Percentiles rank a stretch among this genome's conserved stretches.
phyloP scores from a whole-genome alignment of 2,113 vertebrate genomes.

The Platanista minor region DNA sequence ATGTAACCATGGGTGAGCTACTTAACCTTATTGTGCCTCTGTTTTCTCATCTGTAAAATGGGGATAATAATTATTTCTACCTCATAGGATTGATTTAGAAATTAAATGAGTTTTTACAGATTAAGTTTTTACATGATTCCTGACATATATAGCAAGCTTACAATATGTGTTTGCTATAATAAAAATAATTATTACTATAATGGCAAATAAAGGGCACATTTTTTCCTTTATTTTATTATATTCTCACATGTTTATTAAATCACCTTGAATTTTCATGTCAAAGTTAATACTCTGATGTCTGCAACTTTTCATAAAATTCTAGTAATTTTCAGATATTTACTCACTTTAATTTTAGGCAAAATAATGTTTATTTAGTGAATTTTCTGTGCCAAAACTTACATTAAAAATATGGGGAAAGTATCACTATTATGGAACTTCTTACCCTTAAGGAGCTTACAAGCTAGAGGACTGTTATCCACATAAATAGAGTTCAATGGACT shows the following conservation, averaged over 20 bases:
- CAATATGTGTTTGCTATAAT: background rate
- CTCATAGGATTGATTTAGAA: background rate
- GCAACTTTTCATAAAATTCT: background rate
- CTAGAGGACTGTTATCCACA: background rate
- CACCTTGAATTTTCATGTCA: background rate
- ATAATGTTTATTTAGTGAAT: background rate
- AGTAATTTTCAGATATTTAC: background rate
- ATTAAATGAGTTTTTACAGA: background rate
- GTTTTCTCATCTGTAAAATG: background rate
- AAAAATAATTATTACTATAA: background rate
- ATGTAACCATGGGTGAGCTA: background rate
- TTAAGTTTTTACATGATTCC: background rate
- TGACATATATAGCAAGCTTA: background rate
- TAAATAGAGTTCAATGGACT: rapidly evolving
- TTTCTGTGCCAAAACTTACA: background rate
- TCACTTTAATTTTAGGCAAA: background rate
- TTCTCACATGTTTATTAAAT: background rate
- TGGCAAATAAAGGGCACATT: background rate
- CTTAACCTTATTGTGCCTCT: background rate
- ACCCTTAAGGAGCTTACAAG: background rate
- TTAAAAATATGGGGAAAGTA: background rate
- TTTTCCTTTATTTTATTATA: background rate
- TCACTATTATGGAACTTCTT: background rate
- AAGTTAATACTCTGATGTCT: background rate
- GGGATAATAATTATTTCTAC: background rate